phyloP scores from a whole-genome alignment of 2,888 invertebrate genomes.

The Apodemia hepburni region DNA sequence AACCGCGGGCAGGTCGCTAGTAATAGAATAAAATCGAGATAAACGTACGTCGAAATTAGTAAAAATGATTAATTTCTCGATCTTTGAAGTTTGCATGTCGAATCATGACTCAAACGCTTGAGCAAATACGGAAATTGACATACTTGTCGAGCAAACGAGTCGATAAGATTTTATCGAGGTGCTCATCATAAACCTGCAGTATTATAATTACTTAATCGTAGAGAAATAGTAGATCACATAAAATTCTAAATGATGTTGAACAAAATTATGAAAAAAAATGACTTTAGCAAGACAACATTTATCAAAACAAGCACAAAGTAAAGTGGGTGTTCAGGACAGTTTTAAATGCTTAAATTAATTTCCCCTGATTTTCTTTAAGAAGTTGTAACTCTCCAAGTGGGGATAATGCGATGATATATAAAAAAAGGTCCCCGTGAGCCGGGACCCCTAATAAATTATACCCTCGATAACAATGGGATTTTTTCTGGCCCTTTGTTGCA shows the following conservation, averaged over 20 bases:
- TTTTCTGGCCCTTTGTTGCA: slow-evolving; percentile 77
- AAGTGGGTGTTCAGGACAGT: slow-evolving; percentile 67
- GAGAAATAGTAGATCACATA: too few relatives aligned
- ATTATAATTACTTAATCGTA: too few relatives aligned
- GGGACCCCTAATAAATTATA: slow-evolving; percentile 77
- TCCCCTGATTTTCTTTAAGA: slow-evolving; percentile 78
- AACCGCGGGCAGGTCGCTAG: too few relatives aligned
- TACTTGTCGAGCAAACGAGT: too few relatives aligned
- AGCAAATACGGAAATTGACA: too few relatives aligned
- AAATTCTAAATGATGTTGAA: slow-evolving; percentile 31
- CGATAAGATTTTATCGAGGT: too few relatives aligned
- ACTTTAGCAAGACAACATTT: slow-evolving; percentile 47
- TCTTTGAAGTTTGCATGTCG: too few relatives aligned
- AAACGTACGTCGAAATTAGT: too few relatives aligned
- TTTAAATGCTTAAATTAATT: slow-evolving; percentile 77
- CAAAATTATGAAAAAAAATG: slow-evolving; percentile 28
- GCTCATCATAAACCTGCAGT: too few relatives aligned
- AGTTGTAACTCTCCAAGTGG: slow-evolving; percentile 78
- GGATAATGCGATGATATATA: slow-evolving; percentile 81
- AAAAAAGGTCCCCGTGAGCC: slow-evolving; percentile 77
- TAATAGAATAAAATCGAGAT: too few relatives aligned
- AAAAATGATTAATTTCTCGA: too few relatives aligned
- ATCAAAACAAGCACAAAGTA: slow-evolving; percentile 67
- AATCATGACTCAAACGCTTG: too few relatives aligned
- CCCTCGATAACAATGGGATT: slow-evolving; percentile 81